phyloP scores from a whole-genome alignment of 2,113 vertebrate genomes.

The Calyptommatus sinebrachiatus region DNA sequence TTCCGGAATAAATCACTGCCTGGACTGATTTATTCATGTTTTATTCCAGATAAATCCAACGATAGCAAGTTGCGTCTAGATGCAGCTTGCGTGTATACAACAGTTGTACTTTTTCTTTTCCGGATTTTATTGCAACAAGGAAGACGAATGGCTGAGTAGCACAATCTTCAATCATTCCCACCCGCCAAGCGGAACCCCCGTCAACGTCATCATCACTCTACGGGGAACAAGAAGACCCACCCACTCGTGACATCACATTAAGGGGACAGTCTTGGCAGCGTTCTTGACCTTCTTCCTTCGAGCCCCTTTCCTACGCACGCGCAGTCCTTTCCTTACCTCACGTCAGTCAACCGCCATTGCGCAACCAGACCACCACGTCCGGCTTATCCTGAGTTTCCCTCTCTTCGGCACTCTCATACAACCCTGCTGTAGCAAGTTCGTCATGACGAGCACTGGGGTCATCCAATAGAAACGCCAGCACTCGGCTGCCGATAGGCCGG shows the following conservation, averaged over 20 bases:
- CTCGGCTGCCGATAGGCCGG: background rate
- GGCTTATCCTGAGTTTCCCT: background rate
- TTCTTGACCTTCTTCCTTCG: background rate
- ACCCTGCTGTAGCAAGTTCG: conserved; percentile 9
- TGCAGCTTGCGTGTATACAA: no score
- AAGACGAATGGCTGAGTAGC: background rate
- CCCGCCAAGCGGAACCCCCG: accelerated
- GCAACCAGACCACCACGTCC: background rate
- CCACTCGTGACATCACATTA: background rate
- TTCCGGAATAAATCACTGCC: no score
- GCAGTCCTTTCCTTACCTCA: accelerated
- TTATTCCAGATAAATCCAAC: no score
- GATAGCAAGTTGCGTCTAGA: no score
- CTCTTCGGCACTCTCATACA: background rate
- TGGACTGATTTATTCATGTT: no score
- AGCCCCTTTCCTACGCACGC: conserved; percentile 13
- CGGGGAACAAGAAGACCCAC: background rate
- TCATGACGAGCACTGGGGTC: accelerated
- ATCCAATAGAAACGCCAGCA: accelerated
- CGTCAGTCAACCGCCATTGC: background rate
- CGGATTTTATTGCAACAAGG: no score
- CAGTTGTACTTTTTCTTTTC: no score
- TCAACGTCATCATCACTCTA: background rate
- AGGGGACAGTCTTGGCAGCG: accelerated
- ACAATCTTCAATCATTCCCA: background rate